These are phyloP conservation scores for Varecia variegata DNA, from an alignment of 2,797 vertebrate species.

Conservation along the genomic window DNA sequence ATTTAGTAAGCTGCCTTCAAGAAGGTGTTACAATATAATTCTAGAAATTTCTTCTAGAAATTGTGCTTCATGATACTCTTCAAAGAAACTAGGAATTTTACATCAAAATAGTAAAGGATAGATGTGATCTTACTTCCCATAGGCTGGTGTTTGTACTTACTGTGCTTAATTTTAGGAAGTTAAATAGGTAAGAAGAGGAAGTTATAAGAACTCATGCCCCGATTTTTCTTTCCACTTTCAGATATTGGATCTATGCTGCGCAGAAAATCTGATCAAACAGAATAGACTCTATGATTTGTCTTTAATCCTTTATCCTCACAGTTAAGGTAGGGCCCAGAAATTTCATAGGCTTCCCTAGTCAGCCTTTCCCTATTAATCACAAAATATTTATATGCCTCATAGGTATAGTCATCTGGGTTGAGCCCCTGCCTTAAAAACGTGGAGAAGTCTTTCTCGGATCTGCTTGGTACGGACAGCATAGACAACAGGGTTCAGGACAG, in stretches of 20 bases:
- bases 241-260: background rate
- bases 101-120: background rate
- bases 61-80: background rate
- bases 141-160: background rate
- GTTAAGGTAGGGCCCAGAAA: background rate
- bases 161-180: background rate
- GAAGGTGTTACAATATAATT: background rate
- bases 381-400: background rate
- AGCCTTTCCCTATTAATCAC: background rate
- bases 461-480: conserved; percentile 73
- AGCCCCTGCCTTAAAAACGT: conserved; percentile 49
- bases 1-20: background rate
- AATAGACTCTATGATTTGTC: background rate
- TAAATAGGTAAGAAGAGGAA: background rate
- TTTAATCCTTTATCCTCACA: background rate
- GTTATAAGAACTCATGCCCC: background rate
- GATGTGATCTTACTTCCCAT: background rate
- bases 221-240: background rate
- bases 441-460: conserved; percentile 63
- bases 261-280: background rate
- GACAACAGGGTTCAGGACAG: conserved; percentile 76
- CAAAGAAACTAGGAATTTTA: background rate
- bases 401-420: conserved; percentile 24
- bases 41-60: background rate
- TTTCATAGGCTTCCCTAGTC: background rate